Percentiles rank a stretch among this genome's conserved stretches.
Conservation (phyloP, 2,113 vertebrate genomes). For the Cebus imitator region DNA sequence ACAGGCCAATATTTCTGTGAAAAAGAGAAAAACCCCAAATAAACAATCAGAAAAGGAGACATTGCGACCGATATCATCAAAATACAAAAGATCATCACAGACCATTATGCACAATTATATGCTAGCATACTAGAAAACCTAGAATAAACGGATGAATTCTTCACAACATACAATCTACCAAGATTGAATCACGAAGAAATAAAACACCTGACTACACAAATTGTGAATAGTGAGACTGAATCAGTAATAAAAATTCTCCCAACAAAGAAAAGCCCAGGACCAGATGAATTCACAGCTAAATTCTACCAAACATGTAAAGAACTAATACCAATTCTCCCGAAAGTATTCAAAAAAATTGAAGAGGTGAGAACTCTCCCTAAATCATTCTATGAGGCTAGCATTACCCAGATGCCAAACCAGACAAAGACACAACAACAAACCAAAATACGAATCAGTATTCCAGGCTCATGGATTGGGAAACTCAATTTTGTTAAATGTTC, state of each 20-base stretch:
- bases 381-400: neutral
- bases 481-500: neutral
- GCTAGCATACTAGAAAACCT: neutral
- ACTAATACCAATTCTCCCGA: neutral
- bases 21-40: neutral
- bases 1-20: neutral
- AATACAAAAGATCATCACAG: neutral
- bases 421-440: neutral
- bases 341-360: neutral
- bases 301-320: neutral
- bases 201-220: neutral
- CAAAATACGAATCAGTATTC: neutral
- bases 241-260: neutral
- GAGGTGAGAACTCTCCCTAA: neutral
- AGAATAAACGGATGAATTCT: neutral
- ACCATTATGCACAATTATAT: neutral
- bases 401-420: neutral
- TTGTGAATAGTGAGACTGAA: neutral
- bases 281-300: neutral
- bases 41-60: neutral
- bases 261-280: neutral
- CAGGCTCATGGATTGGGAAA: neutral
- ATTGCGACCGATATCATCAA: neutral
- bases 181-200: neutral
- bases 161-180: neutral